Conservation (phyloP, 2,888 invertebrate species). For the Eucera pruinosa region DNA sequence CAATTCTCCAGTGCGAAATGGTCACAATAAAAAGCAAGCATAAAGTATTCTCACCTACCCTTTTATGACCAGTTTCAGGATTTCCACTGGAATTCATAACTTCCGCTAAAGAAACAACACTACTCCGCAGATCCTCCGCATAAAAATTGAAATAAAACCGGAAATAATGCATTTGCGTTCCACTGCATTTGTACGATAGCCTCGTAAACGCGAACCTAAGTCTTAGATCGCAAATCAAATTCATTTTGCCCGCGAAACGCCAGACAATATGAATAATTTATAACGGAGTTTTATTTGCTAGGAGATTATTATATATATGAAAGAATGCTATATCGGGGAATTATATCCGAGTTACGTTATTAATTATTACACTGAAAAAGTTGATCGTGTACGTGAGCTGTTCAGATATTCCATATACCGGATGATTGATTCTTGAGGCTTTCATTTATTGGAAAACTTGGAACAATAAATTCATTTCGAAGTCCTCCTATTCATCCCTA, state of each 20-base stretch:
- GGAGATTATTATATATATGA: too few species aligned
- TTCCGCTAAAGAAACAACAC: neutral
- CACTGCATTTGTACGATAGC: neutral
- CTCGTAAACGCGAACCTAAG: too few species aligned
- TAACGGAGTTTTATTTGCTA: neutral
- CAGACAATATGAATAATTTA: neutral
- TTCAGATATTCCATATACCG: neutral
- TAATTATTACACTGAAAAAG: neutral
- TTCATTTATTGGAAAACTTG: slow-evolving; percentile 33
- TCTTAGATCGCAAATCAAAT: neutral
- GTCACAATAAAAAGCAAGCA: slow-evolving; percentile 38
- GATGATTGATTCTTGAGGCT: slow-evolving; percentile 9
- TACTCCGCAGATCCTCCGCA: neutral
- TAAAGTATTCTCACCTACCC: slow-evolving; percentile 34
- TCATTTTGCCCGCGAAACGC: neutral
- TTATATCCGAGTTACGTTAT: neutral
- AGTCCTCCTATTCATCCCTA: slow-evolving; percentile 20
- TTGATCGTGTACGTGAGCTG: neutral
- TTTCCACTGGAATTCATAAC: slow-evolving; percentile 27
- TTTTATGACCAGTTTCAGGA: slow-evolving; percentile 39
- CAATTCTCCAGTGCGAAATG: slow-evolving; percentile 13
- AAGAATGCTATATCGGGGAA: too few species aligned
- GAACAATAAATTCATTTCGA: slow-evolving; percentile 22
- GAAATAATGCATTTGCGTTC: neutral
- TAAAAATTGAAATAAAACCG: slow-evolving; percentile 10